Evolutionary conservation across 2,797 vertebrate species (phyloP), one percentile per base, ranked within the genome.

Genomic region (Phoxinus dragarum): DNA sequence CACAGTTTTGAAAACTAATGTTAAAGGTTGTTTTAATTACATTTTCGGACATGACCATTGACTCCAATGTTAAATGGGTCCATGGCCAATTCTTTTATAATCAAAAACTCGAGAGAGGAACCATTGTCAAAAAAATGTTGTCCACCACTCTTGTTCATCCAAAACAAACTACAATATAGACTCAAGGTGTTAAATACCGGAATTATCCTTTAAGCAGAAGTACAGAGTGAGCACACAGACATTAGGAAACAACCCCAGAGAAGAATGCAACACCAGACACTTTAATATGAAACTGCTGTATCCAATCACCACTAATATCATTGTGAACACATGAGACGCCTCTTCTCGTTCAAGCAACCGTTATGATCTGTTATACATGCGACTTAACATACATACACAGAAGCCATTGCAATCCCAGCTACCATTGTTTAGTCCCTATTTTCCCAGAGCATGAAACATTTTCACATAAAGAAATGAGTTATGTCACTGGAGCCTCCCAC

Each of bases 151-250:
- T n/a, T n/a, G n/a, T n/a, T n/a, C n/a, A n/a, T n/a, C n/a, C n/a
- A n/a, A n/a, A n/a, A n/a, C n/a, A n/a, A n/a, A n/a, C n/a, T n/a
- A n/a, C n/a, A n/a, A n/a, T n/a, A n/a, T n/a, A n/a, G n/a, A n/a
- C n/a, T n/a, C n/a, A n/a, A n/a, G n/a, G n/a, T n/a, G n/a, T n/a
- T n/a, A n/a, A n/a, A n/a, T n/a, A n/a, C n/a, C n/a, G n/a, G n/a
- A n/a, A n/a, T n/a, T n/a, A n/a, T n/a, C n/a, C n/a, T n/a, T n/a
- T n/a, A 67, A 64, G 47, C 66, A 42, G 49, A 56, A 17, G 27
- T 6, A 34, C n/a, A 38, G 73, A 86, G 17, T 59, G 69, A 88
- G 91, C 82, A 84, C 75, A 79, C 38, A 2, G 59, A 84, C 68
- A 44, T 67, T 40, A 67, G 68, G 14, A 38, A 44, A 80, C 72